A percentile compares a stretch with the other conserved stretches of the same genome.
Conservation (phyloP, 2,797 vertebrate genomes). For the Capromys pilorides region DNA sequence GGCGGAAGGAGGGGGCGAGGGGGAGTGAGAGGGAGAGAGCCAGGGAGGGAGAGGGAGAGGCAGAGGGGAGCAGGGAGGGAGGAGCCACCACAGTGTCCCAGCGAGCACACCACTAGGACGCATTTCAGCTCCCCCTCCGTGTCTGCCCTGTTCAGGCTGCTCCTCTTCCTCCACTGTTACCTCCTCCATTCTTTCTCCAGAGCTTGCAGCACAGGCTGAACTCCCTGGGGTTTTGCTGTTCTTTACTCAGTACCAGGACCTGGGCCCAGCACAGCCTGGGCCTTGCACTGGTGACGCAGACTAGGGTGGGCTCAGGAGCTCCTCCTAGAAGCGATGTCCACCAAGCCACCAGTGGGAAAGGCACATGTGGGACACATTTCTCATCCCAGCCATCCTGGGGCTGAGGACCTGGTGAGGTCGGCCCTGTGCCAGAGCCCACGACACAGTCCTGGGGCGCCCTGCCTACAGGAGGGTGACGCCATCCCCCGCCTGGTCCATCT, state of each 20-base stretch:
- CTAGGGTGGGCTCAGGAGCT: fast-evolving
- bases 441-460: not conserved
- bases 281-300: not conserved
- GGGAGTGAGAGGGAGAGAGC: too few species aligned
- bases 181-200: not conserved
- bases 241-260: not conserved
- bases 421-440: not conserved
- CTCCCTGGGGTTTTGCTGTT: not conserved
- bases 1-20: too few species aligned
- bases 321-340: not conserved
- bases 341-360: not conserved
- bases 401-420: not conserved
- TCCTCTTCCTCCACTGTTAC: not conserved
- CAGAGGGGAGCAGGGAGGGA: not conserved
- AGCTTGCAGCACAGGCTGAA: not conserved
- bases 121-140: not conserved
- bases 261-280: not conserved
- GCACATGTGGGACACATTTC: not conserved
- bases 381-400: not conserved
- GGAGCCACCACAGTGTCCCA: not conserved
- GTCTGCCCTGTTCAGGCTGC: not conserved
- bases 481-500: not conserved
- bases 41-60: too few species aligned
- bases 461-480: not conserved
- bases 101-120: not conserved